phyloP scores from a whole-genome alignment of 2,113 vertebrate species.

The Sander vitreus region DNA sequence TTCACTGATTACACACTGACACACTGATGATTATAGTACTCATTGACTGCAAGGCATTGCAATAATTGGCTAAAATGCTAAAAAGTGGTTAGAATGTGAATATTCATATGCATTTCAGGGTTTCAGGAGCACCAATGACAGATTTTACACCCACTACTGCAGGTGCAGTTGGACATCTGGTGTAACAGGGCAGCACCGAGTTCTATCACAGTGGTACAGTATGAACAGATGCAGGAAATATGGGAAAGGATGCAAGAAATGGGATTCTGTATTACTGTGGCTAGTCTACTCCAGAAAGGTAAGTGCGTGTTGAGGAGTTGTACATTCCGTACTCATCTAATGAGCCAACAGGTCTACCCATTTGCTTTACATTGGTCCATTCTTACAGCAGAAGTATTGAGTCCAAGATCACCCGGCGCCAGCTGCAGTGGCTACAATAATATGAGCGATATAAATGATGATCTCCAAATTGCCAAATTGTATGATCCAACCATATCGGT shows the following conservation, averaged over 20 bases:
- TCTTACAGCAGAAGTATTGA: too few relatives aligned
- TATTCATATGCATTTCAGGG: background rate
- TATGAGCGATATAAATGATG: too few relatives aligned
- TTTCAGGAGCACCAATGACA: background rate
- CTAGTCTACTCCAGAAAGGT: background rate
- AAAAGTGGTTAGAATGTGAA: background rate
- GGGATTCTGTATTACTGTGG: background rate
- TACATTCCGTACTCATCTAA: too few relatives aligned
- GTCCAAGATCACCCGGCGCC: too few relatives aligned
- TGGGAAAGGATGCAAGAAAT: background rate
- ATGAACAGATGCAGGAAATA: background rate
- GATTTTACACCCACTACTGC: background rate
- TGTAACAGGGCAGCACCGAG: background rate
- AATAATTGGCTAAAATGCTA: background rate
- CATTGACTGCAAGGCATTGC: background rate
- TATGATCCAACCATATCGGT: background rate
- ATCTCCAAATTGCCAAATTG: too few relatives aligned
- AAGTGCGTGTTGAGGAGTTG: background rate
- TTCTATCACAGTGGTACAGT: background rate
- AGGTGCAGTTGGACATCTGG: conserved; percentile 7
- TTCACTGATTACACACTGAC: background rate
- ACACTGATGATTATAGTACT: background rate
- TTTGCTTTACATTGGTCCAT: too few relatives aligned
- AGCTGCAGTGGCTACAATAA: too few relatives aligned
- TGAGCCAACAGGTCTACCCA: too few relatives aligned